Evolutionary conservation across 2,797 vertebrate genomes (phyloP).

Genomic region (Clarias laeviceps): DNA sequence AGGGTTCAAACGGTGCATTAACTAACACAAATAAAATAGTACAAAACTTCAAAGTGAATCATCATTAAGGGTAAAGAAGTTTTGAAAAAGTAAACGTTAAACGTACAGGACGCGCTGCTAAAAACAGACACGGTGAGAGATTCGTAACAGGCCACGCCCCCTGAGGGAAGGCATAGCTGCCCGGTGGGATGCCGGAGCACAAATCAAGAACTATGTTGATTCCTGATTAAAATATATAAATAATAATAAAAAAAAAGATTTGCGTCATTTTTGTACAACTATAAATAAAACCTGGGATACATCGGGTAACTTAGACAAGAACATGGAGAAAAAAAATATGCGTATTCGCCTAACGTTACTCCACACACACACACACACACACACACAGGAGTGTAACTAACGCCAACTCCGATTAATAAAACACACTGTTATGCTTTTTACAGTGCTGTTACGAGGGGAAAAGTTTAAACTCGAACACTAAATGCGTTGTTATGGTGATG

Average conservation of each 20-base stretch:
- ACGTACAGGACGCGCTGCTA: background rate
- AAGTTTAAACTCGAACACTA: background rate
- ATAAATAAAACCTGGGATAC: background rate
- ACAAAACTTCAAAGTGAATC: background rate
- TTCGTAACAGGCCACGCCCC: slow-evolving; percentile 40
- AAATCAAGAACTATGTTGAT: slow-evolving; percentile 32
- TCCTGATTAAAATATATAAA: background rate
- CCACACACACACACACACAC: background rate
- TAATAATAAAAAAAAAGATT: background rate
- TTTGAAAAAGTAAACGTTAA: background rate
- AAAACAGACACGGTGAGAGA: slow-evolving; percentile 29
- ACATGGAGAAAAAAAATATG: background rate
- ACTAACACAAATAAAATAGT: background rate
- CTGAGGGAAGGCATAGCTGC: slow-evolving; percentile 42
- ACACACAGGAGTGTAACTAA: background rate
- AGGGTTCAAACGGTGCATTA: no score
- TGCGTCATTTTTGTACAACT: background rate
- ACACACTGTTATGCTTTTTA: no score
- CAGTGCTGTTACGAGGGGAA: background rate
- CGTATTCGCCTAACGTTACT: background rate
- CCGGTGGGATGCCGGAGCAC: slow-evolving; percentile 34
- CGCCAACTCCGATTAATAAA: background rate
- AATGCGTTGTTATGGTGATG: background rate
- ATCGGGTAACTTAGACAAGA: background rate
- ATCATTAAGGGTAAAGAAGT: background rate